These are phyloP conservation scores for Trichopria drosophilae DNA, from an alignment of 2,888 invertebrate species.

Conservation along the genomic window DNA sequence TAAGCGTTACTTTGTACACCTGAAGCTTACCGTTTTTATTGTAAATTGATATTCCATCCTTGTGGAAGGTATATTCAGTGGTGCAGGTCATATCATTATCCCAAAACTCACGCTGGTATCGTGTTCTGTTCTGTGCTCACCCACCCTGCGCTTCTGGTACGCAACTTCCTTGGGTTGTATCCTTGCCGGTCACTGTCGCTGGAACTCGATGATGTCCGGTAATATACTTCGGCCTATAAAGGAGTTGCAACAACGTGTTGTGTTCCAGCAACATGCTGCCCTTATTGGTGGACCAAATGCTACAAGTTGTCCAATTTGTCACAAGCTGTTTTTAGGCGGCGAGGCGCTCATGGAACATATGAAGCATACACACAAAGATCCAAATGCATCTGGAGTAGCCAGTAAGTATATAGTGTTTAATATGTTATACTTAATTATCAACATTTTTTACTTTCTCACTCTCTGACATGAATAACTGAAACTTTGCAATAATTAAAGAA, in stretches of 20 bases:
- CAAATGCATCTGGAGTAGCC: constrained; percentile 84
- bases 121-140: constrained; percentile 52
- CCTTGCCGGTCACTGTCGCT: too few species aligned
- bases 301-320: constrained; percentile 90
- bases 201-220: constrained; percentile 42
- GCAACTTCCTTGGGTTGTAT: constrained; percentile 47
- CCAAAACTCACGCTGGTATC: constrained; percentile 51
- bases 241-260: constrained; percentile 92
- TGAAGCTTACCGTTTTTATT: too few species aligned
- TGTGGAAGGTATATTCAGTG: constrained; percentile 43
- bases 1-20: too few species aligned
- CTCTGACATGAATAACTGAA: neutral
- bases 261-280: constrained; percentile 94
- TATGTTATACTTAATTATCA: neutral
- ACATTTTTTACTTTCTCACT: constrained; percentile 5
- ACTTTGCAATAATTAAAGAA: too few species aligned
- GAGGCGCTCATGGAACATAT: constrained; percentile 94
- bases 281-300: constrained; percentile 90
- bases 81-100: constrained; percentile 40
- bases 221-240: constrained; percentile 49
- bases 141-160: constrained; percentile 52
- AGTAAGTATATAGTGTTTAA: constrained; percentile 73
- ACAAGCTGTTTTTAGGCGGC: constrained; percentile 90
- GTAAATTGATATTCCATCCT: too few species aligned
- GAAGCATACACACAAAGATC: constrained; percentile 94